Conservation (phyloP, 1,140 invertebrate genomes). For the Steinernema khuongi region DNA sequence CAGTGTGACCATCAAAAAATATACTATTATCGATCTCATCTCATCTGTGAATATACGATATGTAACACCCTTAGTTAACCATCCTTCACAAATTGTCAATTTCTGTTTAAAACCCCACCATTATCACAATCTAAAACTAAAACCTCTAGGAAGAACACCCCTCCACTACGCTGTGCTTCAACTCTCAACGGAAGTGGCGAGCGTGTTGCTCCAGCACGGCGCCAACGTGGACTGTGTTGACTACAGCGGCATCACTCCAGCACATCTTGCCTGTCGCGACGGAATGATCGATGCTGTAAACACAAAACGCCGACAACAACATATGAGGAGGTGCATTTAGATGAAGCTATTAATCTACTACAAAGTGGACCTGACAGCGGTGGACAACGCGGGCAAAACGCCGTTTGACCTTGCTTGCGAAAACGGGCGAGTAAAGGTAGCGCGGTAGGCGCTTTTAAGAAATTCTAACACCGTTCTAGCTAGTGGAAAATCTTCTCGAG, state of each 20-base stretch:
- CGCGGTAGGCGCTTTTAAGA: neutral
- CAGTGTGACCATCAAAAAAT: too few species aligned
- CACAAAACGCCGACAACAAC: neutral
- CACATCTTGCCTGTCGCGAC: constrained; percentile 32
- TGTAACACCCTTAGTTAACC: too few species aligned
- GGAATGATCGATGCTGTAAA: constrained; percentile 39
- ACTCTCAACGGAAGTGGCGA: constrained; percentile 29
- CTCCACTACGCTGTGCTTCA: constrained; percentile 35
- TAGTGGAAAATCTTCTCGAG: constrained; percentile 29
- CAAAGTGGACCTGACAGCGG: constrained; percentile 31
- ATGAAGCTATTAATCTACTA: constrained; percentile 39
- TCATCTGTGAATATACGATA: too few species aligned
- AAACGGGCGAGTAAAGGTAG: constrained; percentile 31
- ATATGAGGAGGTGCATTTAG: constrained; percentile 22
- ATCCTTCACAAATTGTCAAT: too few species aligned
- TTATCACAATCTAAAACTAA: neutral
- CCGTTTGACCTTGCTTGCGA: constrained; percentile 41
- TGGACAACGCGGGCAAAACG: constrained; percentile 33
- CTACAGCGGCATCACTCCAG: constrained; percentile 24
- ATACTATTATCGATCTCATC: too few species aligned
- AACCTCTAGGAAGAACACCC: constrained; percentile 31
- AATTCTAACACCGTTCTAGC: constrained; percentile 12
- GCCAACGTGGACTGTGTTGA: constrained; percentile 33
- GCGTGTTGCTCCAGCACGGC: constrained; percentile 27
- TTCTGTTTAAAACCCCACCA: too few species aligned